Evolutionary conservation across 1,140 invertebrate genomes (phyloP), one percentile per base, ranked within the genome.

Genomic region (Rhopalosiphum padi): DNA sequence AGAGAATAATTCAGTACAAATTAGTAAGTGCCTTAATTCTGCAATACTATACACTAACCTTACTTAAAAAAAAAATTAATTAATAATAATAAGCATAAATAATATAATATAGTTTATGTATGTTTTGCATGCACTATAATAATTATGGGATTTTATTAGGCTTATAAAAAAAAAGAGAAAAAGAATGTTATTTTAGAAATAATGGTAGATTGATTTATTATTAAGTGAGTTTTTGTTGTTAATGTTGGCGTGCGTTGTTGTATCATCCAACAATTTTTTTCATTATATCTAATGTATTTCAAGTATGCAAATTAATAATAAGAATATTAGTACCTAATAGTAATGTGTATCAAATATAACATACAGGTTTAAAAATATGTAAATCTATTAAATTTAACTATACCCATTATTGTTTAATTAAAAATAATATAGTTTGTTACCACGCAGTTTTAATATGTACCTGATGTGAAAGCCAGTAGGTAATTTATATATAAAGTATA

Each of bases 11-110:
- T 85, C 77, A 93, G 91, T 93, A 93, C 91, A 93, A 93, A 93
- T 85, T 93, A 93, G 91, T 53, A 93, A 93, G 91, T 93, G 91
- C 91, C 91, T 93, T 93, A 93, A 86, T 25, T 86, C 91, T 86
- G 82, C 82, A 93, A 93, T 93, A 93, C 35, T 86, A 93, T 93
- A 93, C 82, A 85, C 91, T 85, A 92, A 85, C 48, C 60, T 92
- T 53, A 55, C 48, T 55, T 86, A 51, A 92, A 85, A 92, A 46
- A 8, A 92, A 82, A 82, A 53, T 41, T 22, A 82, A 53, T 55
- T 30, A 89, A 88, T 22, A 88, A 88, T 51, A 35, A 43, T 60
- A 90, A 55, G 1, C 18, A 46, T 90, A 18, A 3, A 43, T 89
- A 41, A 21, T 41, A 55, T 68, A 0, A 11, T 90, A 43, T 68